Evolutionary conservation across 2,888 invertebrate species (phyloP), one percentile per base, ranked within the genome.

Genomic region (Molorchus minor): DNA sequence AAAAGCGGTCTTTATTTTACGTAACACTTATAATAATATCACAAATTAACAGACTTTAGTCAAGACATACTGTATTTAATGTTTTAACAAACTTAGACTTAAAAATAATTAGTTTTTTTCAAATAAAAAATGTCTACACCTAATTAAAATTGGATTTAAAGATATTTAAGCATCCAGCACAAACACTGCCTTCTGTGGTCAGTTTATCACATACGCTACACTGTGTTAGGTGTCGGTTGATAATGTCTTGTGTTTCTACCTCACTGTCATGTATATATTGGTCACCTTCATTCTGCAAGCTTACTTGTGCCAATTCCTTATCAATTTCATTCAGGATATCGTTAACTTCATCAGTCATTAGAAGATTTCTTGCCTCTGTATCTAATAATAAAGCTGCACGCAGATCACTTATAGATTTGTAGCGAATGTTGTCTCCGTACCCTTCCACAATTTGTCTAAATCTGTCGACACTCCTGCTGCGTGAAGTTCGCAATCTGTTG

Each of bases 251-350:
- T 10, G 67, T 70, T 59, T 74, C 72, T 13, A 40, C 25, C 46
- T 72, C 64, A 3, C 60, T 33, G 36, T 72, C 63, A 12, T 45
- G 45, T 46, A 65, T 40, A 44, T 70, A 61, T 3, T 64, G 43
- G 3, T 70, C 69, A 20, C 54, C 68, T 65, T 69, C 59, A 10
- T 62, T 47, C 41, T 69, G 58, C 19, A 66, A 20, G 51, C 63
- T 58, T 8, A 70, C 58, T 12, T 64, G 57, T 13, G 64, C 62
- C 33, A 71, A 36, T 67, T 72, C 71, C 12, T 66, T 57, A 13
- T 77, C 71, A 8, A 77, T 65, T 61, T 74, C 66, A 29, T 64
- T 57, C 15, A 76, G 53, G 3, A 76, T 38, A 10, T 68, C 61
- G 15, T 65, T 60, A 1, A 76, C 66, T 51, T 74, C 73, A 7